Base-by-base conservation (phyloP, 2,113 vertebrate species). In the Isichthys henryi region DNA sequence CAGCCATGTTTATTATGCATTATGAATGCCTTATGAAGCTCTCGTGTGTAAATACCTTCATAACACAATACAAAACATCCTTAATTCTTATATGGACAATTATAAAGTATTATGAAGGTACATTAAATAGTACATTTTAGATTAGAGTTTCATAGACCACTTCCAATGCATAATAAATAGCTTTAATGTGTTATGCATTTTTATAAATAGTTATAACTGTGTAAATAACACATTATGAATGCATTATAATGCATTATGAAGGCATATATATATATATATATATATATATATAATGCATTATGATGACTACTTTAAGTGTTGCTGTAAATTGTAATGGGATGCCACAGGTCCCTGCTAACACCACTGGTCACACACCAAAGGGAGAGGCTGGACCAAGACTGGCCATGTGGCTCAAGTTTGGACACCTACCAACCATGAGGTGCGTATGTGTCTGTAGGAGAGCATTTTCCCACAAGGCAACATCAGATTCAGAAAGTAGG, bases 401-500 rank as follows among this genome's bases (percentile, higher is more conserved):
- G 48, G 35, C 5, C 46, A 84, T 23, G 39, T 3, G 39, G 31
- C 27, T 80, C n/a, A 27, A 53, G 50, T 53, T 43, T 15, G 84
- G 62, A 74, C 27, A 35, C 49, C 48, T 70, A 2, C 27, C 35
- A 53, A 89, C 52, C 50, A 56, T 17, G 31, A 50, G 85, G 45
- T 53, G 9, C 77, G 46, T 45, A 31, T 45, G 27, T 84, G 45
- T 84, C 45, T 46, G 89, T 86, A 11, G 88, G 21, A 83, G 17
- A n/a, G 39, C 17, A 50, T 19, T 89, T 50, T 43, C 53, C 89
- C 56, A 89, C 31, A 43, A 70, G 82, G 56, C 21, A 21, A 43
- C 82, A 53, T 66, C 56, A 35, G 80, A 31, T 43, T 89, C 52
- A 56, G n/a, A 45, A 89, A 89, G 53, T 89, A 86, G 89, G 83